Base-by-base conservation (phyloP, 2,888 invertebrate genomes). In the Antheraea assamensis region DNA sequence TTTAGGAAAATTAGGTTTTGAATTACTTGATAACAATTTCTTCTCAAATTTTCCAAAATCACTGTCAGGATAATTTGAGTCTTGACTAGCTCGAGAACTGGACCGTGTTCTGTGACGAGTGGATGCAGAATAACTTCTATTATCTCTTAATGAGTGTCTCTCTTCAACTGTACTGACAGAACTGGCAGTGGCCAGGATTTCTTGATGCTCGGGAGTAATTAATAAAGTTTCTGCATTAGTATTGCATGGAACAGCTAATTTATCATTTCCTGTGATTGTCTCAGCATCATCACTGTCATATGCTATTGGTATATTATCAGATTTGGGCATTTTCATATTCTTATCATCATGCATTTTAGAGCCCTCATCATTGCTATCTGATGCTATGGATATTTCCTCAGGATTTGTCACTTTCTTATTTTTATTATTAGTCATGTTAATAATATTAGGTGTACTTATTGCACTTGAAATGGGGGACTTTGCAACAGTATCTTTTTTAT, bases 251-350 rank as follows among this genome's bases (percentile, higher is more conserved):
- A 78, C 75, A 42, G 76, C 17, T 72, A 58, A 31, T 52, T 72
- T 70, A 19, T n/a, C 52, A 30, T 49, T 61, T 81, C 83, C 72
- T 77, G 77, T 52, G 74, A 75, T 82, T 81, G 58, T 75, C 72
- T 76, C 74, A 74, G 64, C 90, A 73, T 87, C 86, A 66, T 91
- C 92, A 85, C 87, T 88, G 4, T 90, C 90, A 74, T 89, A 89
- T 76, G 81, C 73, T 71, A 92, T 82, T 19, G 80, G 80, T 79
- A 93, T 91, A 85, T 94, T 94, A 81, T 94, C 94, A 71, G 93
- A 94, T 78, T 93, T 94, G 64, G 87, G 86, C 47, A 88, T 73
- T 75, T 81, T 88, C 74, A 85, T 86, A 72, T 77, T 78, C 61
- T 75, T 73, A 19, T 72, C 76, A 31, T 75, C 77, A 24, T 77